Percentiles rank a stretch among this genome's conserved stretches.
Conservation (phyloP, 2,113 vertebrate species). For the Trogon surrucura region DNA sequence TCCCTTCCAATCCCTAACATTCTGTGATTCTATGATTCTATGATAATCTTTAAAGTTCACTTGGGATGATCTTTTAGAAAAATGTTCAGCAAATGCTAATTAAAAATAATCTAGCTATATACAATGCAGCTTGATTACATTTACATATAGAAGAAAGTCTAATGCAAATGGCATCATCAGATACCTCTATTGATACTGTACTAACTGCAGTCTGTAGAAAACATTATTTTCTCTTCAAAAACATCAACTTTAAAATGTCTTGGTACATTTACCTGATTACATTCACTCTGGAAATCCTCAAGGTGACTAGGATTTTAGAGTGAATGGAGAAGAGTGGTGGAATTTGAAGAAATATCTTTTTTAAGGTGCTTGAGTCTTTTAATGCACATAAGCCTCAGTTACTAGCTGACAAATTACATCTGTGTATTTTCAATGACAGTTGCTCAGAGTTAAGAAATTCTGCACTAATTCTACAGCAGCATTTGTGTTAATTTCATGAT, state of each 20-base stretch:
- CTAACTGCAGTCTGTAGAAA: neutral
- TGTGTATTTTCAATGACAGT: neutral
- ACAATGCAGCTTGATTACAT: conserved; percentile 62
- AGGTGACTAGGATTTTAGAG: neutral
- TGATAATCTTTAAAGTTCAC: conserved; percentile 33
- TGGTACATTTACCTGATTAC: neutral
- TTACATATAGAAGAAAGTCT: conserved; percentile 37
- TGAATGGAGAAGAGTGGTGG: neutral
- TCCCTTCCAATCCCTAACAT: too few species aligned
- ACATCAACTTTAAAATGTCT: neutral
- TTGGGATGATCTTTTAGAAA: conserved; percentile 25
- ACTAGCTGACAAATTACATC: neutral
- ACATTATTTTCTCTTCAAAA: conserved; percentile 10
- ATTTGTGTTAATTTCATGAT: neutral
- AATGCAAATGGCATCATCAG: conserved; percentile 28
- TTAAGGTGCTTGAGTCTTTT: neutral
- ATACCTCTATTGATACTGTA: neutral
- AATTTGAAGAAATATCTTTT: neutral
- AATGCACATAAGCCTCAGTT: neutral
- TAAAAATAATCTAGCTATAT: conserved; percentile 42
- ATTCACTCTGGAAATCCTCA: neutral
- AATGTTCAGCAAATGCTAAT: conserved; percentile 16
- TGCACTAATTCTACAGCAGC: neutral
- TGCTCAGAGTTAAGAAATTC: neutral
- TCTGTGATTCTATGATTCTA: too few species aligned